phyloP scores from a whole-genome alignment of 2,888 invertebrate genomes.

The Melitaea athalia region DNA sequence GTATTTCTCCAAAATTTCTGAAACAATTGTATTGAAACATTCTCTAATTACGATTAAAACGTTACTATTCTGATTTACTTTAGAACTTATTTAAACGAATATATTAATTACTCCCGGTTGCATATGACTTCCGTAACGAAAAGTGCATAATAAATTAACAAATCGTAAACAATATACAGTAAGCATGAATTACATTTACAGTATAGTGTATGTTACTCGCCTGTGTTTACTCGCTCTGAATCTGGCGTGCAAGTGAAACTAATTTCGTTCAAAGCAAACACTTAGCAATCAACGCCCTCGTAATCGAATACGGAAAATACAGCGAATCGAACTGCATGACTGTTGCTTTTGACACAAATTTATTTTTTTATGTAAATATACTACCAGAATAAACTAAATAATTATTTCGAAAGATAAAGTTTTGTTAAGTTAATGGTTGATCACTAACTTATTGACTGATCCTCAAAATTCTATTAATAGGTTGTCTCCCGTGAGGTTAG shows the following conservation, averaged over 20 bases:
- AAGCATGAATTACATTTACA: constrained; percentile 1
- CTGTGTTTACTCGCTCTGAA: constrained; percentile 20
- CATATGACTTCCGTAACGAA: constrained; percentile 17
- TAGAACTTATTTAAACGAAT: not conserved
- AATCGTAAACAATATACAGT: not conserved
- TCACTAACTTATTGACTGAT: too few species aligned
- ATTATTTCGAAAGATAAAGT: too few species aligned
- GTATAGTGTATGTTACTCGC: not conserved
- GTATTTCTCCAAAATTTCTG: too few species aligned
- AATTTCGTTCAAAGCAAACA: constrained; percentile 41
- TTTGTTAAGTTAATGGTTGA: too few species aligned
- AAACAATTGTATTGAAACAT: too few species aligned
- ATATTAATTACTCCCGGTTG: constrained; percentile 21
- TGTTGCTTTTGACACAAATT: constrained; percentile 43
- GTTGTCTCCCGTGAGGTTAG: too few species aligned
- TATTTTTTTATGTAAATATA: not conserved
- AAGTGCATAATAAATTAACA: constrained; percentile 7
- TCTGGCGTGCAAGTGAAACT: constrained; percentile 26
- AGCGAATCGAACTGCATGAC: constrained; percentile 46
- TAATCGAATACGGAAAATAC: constrained; percentile 41
- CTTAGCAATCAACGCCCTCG: constrained; percentile 36
- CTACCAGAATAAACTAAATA: too few species aligned
- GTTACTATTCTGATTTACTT: too few species aligned
- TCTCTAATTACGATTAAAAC: too few species aligned
- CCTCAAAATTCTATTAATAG: too few species aligned